phyloP scores from a whole-genome alignment of 2,888 invertebrate species.

The Mylabris sibirica region DNA sequence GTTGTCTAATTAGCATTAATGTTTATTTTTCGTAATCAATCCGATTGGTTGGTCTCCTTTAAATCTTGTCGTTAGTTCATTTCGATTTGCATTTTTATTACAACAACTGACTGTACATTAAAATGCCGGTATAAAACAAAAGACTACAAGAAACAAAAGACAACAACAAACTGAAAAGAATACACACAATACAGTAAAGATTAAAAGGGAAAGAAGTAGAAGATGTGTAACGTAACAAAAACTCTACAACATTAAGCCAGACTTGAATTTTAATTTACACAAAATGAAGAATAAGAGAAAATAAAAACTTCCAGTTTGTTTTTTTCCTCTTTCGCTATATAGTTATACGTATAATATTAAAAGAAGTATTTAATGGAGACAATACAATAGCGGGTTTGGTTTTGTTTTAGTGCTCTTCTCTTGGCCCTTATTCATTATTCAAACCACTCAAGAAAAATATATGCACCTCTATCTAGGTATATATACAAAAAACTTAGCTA shows the following conservation, averaged over 20 bases:
- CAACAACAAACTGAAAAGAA: constrained; percentile 45
- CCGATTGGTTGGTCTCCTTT: neutral
- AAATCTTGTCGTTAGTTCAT: constrained; percentile 31
- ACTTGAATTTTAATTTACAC: constrained; percentile 57
- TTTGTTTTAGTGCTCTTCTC: constrained; percentile 24
- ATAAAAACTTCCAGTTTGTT: constrained; percentile 16
- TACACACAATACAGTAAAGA: neutral
- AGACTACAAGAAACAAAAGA: constrained; percentile 53
- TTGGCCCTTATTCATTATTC: constrained; percentile 39
- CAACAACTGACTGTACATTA: constrained; percentile 49
- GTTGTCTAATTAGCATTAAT: neutral
- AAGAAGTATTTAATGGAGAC: constrained; percentile 38
- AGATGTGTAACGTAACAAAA: constrained; percentile 25
- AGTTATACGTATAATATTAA: constrained; percentile 1
- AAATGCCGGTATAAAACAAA: constrained; percentile 54
- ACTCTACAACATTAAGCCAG: constrained; percentile 44
- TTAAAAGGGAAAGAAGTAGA: neutral
- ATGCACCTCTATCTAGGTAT: neutral
- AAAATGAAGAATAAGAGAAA: constrained; percentile 34
- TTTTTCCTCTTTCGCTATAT: neutral
- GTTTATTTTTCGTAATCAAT: neutral
- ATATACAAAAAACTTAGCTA: neutral
- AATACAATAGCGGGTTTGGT: constrained; percentile 35
- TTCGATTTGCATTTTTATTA: constrained; percentile 57
- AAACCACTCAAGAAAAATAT: constrained; percentile 26